Base-by-base conservation (phyloP, 2,113 vertebrate species). In the Eudyptes chrysolophus region DNA sequence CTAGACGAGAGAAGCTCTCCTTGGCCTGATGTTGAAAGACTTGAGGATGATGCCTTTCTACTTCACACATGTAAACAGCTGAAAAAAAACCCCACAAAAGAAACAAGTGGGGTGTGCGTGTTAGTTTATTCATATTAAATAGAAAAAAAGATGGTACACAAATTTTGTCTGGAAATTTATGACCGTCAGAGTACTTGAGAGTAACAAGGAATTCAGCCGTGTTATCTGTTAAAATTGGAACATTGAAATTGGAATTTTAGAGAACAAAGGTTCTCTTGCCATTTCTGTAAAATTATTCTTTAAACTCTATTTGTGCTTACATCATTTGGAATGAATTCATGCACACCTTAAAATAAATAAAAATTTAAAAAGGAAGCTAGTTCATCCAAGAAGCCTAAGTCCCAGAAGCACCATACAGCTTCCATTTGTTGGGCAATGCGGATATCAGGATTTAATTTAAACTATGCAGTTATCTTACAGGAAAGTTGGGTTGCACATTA, bases 1-100 rank as follows among this genome's bases (percentile, higher is more conserved):
- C 62, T 34, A 98, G 87, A 55, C 2, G 46, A 68, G 3, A 27
- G 40, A 90, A 94, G 30, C 77, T 74, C 87, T 98, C 96, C 90
- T 93, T 71, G 94, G 62, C 94, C 70, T 92, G 92, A 12, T 97
- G 96, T 22, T 96, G 96, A 83, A 99, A 96, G 29, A 97, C 88
- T 58, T 98, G 95, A 5, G 97, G 98, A 94, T 96, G 98, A 92
- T 38, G 97, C 84, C 97, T 97, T 92, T 99, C 99, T 97, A 98
- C 98, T 97, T 99, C 99, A 6, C 98, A 98, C 97, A 99, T 99
- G 84, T 99, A 99, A 89, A 99, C 99, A 36, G 99, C 99, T 99
- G 68, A 55, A 68, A 90, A n/a, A 51, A n/a, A n/a, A 38, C 14
- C 42, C 42, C 42, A 42, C 42, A 42, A 84, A 71, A 94, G 4